Evolutionary conservation across 1,140 invertebrate species (phyloP).

Genomic region (Caenorhabditis latens): DNA sequence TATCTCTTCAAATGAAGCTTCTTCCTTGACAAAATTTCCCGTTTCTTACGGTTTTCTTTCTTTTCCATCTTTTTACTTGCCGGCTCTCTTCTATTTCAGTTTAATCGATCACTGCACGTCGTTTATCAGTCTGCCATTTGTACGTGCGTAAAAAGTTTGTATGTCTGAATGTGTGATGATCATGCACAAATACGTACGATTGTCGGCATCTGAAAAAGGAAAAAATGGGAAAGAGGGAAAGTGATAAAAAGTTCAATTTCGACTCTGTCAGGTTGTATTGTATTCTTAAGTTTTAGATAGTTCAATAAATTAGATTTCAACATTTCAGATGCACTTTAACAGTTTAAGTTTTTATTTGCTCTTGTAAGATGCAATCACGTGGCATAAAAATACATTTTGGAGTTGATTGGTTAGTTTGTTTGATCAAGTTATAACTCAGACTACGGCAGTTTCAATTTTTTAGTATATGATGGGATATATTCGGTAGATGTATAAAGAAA

Average conservation of each 20-base stretch:
- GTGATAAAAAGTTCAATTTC: constrained; percentile 48
- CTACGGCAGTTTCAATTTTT: too few relatives aligned
- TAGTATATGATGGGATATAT: too few relatives aligned
- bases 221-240: neutral
- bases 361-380: neutral
- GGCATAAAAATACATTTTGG: neutral
- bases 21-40: constrained; percentile 18
- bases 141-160: constrained; percentile 1
- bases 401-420: too few relatives aligned
- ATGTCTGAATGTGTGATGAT: constrained; percentile 45
- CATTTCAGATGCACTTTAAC: neutral
- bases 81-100: neutral
- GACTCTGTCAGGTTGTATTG: neutral
- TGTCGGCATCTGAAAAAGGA: constrained; percentile 30
- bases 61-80: neutral
- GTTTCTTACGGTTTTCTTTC: neutral
- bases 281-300: neutral
- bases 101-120: neutral
- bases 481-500: too few relatives aligned
- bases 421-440: too few relatives aligned
- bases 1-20: neutral
- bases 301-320: neutral
- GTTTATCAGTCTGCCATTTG: constrained; percentile 27
- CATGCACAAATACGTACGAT: constrained; percentile 5
- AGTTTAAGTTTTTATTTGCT: neutral